These are phyloP conservation scores for Mesoligia furuncula DNA, from an alignment of 2,888 invertebrate species.

Conservation along the genomic window DNA sequence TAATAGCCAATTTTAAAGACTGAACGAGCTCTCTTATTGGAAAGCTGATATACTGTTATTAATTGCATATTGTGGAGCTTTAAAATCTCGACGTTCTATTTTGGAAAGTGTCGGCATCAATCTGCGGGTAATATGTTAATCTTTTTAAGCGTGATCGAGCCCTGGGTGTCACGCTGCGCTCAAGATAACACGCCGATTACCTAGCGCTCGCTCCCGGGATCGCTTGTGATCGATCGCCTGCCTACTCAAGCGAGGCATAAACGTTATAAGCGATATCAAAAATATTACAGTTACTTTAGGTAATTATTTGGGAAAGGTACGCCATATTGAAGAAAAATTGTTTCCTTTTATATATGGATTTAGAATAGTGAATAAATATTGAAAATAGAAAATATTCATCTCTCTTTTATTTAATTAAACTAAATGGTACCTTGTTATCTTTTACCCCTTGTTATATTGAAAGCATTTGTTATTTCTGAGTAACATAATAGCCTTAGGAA, in stretches of 20 bases:
- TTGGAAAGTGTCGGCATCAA: slow-evolving; percentile 71
- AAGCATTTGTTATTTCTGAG: slow-evolving; percentile 37
- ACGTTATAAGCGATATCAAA: slow-evolving; percentile 36
- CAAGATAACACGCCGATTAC: slow-evolving; percentile 76
- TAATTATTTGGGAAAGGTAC: slow-evolving; percentile 14
- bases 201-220: slow-evolving; percentile 63
- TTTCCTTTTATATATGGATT: slow-evolving; percentile 3
- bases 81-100: slow-evolving; percentile 70
- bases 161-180: slow-evolving; percentile 71
- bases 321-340: slow-evolving; percentile 23
- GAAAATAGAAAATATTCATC: background rate
- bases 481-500: slow-evolving; percentile 53
- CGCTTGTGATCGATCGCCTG: slow-evolving; percentile 75
- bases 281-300: slow-evolving; percentile 42
- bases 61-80: slow-evolving; percentile 70
- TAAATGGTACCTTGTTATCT: background rate
- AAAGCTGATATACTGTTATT: slow-evolving; percentile 74
- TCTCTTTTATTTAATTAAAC: background rate
- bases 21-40: slow-evolving; percentile 73
- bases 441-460: slow-evolving; percentile 1
- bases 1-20: slow-evolving; percentile 79
- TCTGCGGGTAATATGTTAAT: slow-evolving; percentile 80
- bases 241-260: slow-evolving; percentile 58
- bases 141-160: slow-evolving; percentile 80
- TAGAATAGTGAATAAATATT: slow-evolving; percentile 18